Evolutionary conservation across 2,797 vertebrate genomes (phyloP).

Genomic region (Brachyrhaphis roseni): DNA sequence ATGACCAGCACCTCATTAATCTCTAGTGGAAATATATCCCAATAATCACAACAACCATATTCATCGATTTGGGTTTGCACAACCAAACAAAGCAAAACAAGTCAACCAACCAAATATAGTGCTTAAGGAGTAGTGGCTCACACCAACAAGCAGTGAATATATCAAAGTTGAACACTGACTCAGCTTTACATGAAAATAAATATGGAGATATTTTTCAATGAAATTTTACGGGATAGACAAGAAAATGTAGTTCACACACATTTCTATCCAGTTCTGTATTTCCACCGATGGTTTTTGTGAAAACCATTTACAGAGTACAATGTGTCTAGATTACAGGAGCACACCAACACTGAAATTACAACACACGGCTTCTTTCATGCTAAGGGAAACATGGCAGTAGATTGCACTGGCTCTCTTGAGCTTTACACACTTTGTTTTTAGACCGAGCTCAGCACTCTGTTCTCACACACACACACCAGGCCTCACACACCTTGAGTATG

Average conservation of each 20-base stretch:
- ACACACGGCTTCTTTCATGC: not conserved
- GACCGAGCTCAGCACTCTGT: not conserved
- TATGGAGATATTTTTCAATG: not conserved
- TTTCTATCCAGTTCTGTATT: not conserved
- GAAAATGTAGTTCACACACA: not conserved
- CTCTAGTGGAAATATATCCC: not conserved
- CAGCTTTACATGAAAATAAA: not conserved
- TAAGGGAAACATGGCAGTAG: conserved; percentile 1
- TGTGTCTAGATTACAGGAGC: not conserved
- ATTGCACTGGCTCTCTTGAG: not conserved
- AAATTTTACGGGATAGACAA: not conserved
- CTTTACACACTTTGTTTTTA: not conserved
- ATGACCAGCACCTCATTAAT: not conserved
- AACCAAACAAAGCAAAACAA: not conserved
- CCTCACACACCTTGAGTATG: conserved; percentile 92
- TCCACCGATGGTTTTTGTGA: not conserved
- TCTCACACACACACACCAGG: conserved; percentile 40
- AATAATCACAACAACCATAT: not conserved
- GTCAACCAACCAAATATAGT: not conserved
- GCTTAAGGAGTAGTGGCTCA: not conserved
- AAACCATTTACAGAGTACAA: not conserved
- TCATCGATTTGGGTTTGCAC: not conserved
- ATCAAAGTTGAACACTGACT: not conserved
- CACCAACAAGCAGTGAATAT: conserved; percentile 4
- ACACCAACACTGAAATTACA: not conserved